Evolutionary conservation across 2,113 vertebrate genomes (phyloP), one percentile per base, ranked within the genome.

Genomic region (Chlamydotis undulata): DNA sequence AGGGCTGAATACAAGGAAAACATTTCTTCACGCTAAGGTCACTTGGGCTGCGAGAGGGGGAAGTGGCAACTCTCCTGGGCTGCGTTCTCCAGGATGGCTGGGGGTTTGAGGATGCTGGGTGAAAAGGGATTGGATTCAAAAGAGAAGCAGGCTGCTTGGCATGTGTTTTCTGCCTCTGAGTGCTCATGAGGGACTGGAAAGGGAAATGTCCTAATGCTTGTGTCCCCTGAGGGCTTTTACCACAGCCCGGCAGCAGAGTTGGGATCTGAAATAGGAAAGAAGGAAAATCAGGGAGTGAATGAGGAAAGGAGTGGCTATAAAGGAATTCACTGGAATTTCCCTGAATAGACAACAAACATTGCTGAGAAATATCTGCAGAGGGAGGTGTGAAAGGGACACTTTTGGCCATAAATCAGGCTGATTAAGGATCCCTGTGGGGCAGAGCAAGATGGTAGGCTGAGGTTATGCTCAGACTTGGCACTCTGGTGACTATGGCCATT

Each of bases 1-100:
- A 25, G 47, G 43, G 57, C 19, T 93, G 86, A 95, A 97, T 95
- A 92, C 63, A 79, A 95, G 96, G 92, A 97, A 97, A 77, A 41
- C 92, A 65, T 92, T 96, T 92, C 78, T 95, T 92, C 68, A 37
- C 2, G 2, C 70, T 88, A 90, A 80, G 92, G 90, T 92, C 90
- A 90, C 63, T 95, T 23, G 71, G 79, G 59, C 90, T 90, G 29
- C 1, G 2, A 88, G 67, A 77, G 41, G 67, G 79, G 83, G 90
- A 94, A 94, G 83, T 37, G 79, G 91, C 76, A 83, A 76, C 69
- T 83, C 22, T 12, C 53, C 24, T 9, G 0, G 8, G 31, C 56
- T 81, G 71, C 64, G 41, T 70, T 57, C 41, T 64, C 37, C 71
- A 45, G 41, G 19, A 9, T 56, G 25, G 33, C 35, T 83, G 53